Conservation (phyloP, 2,888 invertebrate species). For the Erebia ligea region DNA sequence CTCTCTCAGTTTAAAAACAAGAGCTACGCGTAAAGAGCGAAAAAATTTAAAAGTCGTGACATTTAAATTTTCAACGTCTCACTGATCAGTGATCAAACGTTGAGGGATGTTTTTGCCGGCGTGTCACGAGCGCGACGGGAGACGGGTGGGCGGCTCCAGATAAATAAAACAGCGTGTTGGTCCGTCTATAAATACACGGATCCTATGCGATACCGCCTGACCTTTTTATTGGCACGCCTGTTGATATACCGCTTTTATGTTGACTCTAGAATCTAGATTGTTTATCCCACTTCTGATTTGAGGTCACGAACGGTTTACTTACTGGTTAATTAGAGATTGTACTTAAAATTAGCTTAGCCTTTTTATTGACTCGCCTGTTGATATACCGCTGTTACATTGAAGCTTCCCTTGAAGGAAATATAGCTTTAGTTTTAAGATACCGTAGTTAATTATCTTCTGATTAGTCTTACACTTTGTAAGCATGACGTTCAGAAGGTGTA, state of each 20-base stretch:
- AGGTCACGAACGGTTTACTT: not conserved
- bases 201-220: slow-evolving; percentile 61
- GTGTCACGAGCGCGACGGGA: slow-evolving; percentile 33
- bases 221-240: slow-evolving; percentile 60
- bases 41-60: not conserved
- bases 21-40: not conserved
- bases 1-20: not conserved
- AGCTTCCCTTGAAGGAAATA: not conserved
- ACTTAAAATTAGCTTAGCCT: not conserved
- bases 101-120: slow-evolving; percentile 21
- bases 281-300: slow-evolving; percentile 12
- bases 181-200: slow-evolving; percentile 70
- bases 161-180: slow-evolving; percentile 68
- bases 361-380: not conserved
- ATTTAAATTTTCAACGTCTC: slow-evolving; percentile 1
- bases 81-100: slow-evolving; percentile 31
- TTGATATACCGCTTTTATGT: slow-evolving; percentile 15
- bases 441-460: no score
- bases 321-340: not conserved
- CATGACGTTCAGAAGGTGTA: no score
- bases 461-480: no score
- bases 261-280: slow-evolving; percentile 8
- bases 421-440: no score
- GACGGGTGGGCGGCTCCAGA: slow-evolving; percentile 57
- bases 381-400: not conserved